These are phyloP conservation scores for Orientallactaga sibirica DNA, from an alignment of 2,797 vertebrate genomes.

Conservation along the genomic window DNA sequence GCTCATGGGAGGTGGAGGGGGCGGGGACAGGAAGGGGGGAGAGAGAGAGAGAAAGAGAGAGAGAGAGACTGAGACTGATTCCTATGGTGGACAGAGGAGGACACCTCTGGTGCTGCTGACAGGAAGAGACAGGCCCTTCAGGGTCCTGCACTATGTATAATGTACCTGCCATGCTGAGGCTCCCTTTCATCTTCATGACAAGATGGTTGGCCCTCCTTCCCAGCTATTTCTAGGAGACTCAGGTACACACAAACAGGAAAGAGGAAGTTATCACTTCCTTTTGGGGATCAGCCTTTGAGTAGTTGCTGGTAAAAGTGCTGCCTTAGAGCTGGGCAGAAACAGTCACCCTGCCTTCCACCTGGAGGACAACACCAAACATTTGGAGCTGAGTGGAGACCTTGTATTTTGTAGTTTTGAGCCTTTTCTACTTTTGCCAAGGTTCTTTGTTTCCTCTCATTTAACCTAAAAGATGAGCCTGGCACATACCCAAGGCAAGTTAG, in stretches of 20 bases:
- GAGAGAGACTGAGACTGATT: neutral
- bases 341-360: neutral
- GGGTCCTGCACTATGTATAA: neutral
- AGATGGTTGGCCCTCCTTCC: neutral
- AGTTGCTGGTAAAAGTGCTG: neutral
- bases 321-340: neutral
- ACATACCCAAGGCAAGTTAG: conserved; percentile 4
- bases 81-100: neutral
- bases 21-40: neutral
- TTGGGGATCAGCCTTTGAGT: neutral
- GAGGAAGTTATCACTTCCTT: conserved; percentile 33
- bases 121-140: neutral
- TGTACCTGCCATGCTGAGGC: neutral
- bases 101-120: neutral
- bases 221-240: conserved; percentile 29
- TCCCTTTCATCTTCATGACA: conserved; percentile 18
- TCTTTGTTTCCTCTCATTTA: conserved; percentile 45
- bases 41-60: neutral
- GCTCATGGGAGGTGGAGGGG: neutral
- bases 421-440: conserved; percentile 37
- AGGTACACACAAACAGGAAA: neutral
- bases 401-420: conserved; percentile 11
- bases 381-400: neutral
- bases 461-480: conserved; percentile 35
- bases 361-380: neutral